Conservation (phyloP, 1,140 invertebrate genomes). For the Drosophila busckii region DNA sequence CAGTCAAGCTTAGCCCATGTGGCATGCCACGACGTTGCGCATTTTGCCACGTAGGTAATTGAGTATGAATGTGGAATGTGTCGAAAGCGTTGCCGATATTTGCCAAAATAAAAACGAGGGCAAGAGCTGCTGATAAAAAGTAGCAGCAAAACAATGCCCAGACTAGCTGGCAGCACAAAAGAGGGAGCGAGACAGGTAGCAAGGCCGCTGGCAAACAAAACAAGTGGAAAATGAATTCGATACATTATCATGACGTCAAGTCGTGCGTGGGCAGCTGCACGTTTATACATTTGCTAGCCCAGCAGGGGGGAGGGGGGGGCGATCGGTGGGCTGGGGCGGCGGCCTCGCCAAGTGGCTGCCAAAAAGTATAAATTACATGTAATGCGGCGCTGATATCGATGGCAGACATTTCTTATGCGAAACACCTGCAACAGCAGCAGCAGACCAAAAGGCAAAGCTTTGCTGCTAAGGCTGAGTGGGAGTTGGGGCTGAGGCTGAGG, state of each 20-base stretch:
- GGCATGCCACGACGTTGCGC: slow-evolving; percentile 32
- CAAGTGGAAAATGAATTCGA: slow-evolving; percentile 76
- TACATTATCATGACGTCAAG: slow-evolving; percentile 75
- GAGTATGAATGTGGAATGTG: slow-evolving; percentile 74
- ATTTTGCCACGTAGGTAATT: slow-evolving; percentile 65
- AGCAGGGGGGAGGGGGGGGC: no score
- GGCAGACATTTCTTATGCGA: slow-evolving; percentile 68
- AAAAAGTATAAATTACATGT: slow-evolving; percentile 73
- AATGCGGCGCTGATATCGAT: slow-evolving; percentile 54
- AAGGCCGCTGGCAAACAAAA: slow-evolving; percentile 58
- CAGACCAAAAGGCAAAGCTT: slow-evolving; percentile 4
- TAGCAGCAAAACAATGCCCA: neutral
- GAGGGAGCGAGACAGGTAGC: neutral
- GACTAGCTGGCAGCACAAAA: slow-evolving; percentile 1
- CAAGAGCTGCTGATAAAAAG: slow-evolving; percentile 2
- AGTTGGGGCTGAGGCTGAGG: neutral
- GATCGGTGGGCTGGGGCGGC: no score
- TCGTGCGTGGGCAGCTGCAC: slow-evolving; percentile 57
- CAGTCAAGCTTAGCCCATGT: slow-evolving; percentile 7
- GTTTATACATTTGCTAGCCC: no score
- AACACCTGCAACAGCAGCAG: slow-evolving; percentile 76
- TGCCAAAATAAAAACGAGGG: slow-evolving; percentile 65
- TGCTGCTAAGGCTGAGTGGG: neutral
- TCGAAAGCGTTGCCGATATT: slow-evolving; percentile 68
- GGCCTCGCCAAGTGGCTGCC: slow-evolving; percentile 55